These are phyloP conservation scores for Cancer borealis DNA, from an alignment of 2,888 invertebrate genomes.

Conservation along the genomic window DNA sequence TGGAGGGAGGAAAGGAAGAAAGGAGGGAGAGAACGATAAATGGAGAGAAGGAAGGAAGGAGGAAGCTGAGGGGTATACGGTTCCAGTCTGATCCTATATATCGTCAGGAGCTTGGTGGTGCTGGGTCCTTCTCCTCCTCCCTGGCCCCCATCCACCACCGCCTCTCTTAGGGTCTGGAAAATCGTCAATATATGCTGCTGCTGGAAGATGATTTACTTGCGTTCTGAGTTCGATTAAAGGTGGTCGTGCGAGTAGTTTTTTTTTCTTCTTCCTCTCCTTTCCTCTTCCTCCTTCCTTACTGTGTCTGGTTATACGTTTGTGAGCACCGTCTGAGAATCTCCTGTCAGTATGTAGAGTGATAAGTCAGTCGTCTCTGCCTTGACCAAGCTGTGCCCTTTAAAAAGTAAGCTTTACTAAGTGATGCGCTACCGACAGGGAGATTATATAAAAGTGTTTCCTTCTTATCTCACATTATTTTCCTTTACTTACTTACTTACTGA, in stretches of 20 bases:
- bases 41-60: neutral
- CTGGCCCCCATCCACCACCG: neutral
- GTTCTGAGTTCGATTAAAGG: neutral
- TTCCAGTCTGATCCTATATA: too few species aligned
- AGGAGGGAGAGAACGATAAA: too few species aligned
- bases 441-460: too few species aligned
- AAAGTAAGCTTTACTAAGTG: neutral
- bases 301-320: too few species aligned
- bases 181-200: neutral
- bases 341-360: neutral
- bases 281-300: neutral
- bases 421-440: too few species aligned
- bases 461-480: neutral
- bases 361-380: neutral
- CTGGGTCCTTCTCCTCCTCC: neutral
- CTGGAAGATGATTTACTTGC: neutral
- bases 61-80: neutral
- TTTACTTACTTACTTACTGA: neutral
- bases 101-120: neutral
- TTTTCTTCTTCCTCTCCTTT: neutral
- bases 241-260: too few species aligned
- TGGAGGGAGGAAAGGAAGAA: neutral
- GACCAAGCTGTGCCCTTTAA: constrained; percentile 11
- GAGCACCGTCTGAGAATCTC: neutral
- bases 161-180: neutral